A percentile compares a stretch with the other conserved stretches of the same genome.
These are phyloP conservation scores for Momotus momota DNA, from an alignment of 2,797 vertebrate species.

Conservation along the genomic window DNA sequence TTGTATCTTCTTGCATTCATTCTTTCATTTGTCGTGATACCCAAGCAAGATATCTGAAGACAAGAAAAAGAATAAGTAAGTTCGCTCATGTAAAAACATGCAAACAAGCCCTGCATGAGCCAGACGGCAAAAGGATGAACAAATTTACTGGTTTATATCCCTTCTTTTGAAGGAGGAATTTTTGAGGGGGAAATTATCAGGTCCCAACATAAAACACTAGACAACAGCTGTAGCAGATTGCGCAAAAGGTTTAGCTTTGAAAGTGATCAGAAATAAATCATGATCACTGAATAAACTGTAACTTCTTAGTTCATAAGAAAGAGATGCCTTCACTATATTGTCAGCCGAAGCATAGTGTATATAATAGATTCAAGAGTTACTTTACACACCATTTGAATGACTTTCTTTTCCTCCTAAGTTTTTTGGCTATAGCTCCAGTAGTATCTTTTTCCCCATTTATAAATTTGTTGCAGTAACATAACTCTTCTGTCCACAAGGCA, in stretches of 20 bases:
- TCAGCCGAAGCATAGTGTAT: neutral
- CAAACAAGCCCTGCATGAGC: neutral
- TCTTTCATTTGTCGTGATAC: constrained; percentile 98
- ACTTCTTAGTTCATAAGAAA: neutral
- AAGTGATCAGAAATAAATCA: neutral
- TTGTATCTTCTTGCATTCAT: constrained; percentile 99
- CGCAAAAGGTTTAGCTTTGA: neutral
- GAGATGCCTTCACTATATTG: neutral
- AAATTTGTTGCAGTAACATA: neutral
- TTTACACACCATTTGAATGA: neutral
- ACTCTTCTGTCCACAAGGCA: neutral
- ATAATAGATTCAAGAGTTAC: neutral
- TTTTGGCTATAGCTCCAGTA: neutral
- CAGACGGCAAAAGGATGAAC: neutral
- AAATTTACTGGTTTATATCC: neutral
- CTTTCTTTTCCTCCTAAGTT: neutral
- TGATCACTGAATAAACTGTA: neutral
- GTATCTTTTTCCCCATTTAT: neutral
- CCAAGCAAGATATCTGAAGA: constrained; percentile 93
- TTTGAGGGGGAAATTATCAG: neutral
- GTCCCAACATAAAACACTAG: neutral
- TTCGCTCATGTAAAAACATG: constrained; percentile 1
- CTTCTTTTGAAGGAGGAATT: neutral
- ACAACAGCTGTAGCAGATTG: neutral
- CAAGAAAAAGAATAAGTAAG: neutral